A percentile compares a stretch with the other conserved stretches of the same genome.
These are phyloP conservation scores for Erebia palarica DNA, from an alignment of 2,888 invertebrate genomes.

Conservation along the genomic window DNA sequence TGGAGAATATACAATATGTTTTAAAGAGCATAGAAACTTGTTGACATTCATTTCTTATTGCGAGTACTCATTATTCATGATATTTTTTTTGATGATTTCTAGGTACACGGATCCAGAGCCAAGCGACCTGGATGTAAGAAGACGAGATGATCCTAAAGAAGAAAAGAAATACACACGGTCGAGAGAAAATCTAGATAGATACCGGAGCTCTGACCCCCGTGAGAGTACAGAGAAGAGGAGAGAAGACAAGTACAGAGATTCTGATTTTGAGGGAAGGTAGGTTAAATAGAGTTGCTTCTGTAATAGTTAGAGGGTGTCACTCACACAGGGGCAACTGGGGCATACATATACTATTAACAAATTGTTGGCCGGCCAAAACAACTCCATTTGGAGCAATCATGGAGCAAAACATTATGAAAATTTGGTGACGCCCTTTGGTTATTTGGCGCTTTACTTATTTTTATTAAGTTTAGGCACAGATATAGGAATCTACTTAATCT, in stretches of 20 bases:
- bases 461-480: too few species aligned
- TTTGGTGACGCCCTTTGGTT: neutral
- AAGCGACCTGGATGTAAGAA: slow-evolving; percentile 66
- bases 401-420: neutral
- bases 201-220: slow-evolving; percentile 56
- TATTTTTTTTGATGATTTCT: neutral
- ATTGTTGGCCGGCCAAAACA: neutral
- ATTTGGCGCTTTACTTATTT: too few species aligned
- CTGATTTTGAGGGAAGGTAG: slow-evolving; percentile 58
- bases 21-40: too few species aligned
- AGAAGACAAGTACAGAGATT: slow-evolving; percentile 53
- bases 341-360: too few species aligned
- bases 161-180: slow-evolving; percentile 59
- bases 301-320: neutral
- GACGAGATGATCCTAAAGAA: slow-evolving; percentile 61
- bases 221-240: slow-evolving; percentile 58
- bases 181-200: slow-evolving; percentile 59
- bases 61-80: neutral
- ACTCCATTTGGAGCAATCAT: too few species aligned
- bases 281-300: slow-evolving; percentile 15
- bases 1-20: too few species aligned
- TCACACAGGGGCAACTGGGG: neutral
- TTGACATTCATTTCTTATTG: too few species aligned
- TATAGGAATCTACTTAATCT: too few species aligned
- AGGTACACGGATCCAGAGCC: slow-evolving; percentile 78